Conservation (phyloP, 2,888 invertebrate species). For the Gnatocerus cornutus region DNA sequence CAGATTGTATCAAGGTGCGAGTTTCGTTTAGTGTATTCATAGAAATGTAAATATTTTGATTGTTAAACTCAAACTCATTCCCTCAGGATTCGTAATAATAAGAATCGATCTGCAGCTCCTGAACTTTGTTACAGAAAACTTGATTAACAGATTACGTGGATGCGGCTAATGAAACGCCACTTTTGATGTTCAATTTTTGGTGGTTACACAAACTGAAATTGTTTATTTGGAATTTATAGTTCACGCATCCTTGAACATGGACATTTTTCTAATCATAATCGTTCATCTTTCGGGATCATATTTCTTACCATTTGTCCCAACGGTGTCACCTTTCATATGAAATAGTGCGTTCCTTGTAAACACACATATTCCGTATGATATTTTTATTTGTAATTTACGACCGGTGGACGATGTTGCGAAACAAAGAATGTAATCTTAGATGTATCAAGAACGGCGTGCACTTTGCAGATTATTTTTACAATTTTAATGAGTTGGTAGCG, state of each 20-base stretch:
- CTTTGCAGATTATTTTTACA: too few species aligned
- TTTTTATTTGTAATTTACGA: slow-evolving; percentile 24
- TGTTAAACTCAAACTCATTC: too few species aligned
- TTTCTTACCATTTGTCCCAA: slow-evolving; percentile 7
- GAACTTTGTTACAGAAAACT: not conserved
- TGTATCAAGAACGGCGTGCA: too few species aligned
- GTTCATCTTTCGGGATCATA: slow-evolving; percentile 1
- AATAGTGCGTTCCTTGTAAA: slow-evolving; percentile 13
- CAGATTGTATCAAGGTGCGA: too few species aligned
- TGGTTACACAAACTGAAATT: slow-evolving; percentile 19
- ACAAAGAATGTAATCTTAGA: not conserved
- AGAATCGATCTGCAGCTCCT: too few species aligned
- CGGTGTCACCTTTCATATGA: slow-evolving; percentile 10
- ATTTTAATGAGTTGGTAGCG: too few species aligned
- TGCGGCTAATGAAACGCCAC: not conserved
- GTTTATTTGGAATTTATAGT: slow-evolving; percentile 26
- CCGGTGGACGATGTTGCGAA: not conserved
- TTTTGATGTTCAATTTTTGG: not conserved
- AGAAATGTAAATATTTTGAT: too few species aligned
- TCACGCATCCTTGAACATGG: slow-evolving; percentile 11
- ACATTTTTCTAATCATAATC: slow-evolving; percentile 17
- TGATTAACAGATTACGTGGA: not conserved
- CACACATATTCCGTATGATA: slow-evolving; percentile 14
- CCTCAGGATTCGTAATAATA: too few species aligned
- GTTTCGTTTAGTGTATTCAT: too few species aligned